Evolutionary conservation across 2,888 invertebrate species (phyloP).

Genomic region (Ochropleura leucogaster): DNA sequence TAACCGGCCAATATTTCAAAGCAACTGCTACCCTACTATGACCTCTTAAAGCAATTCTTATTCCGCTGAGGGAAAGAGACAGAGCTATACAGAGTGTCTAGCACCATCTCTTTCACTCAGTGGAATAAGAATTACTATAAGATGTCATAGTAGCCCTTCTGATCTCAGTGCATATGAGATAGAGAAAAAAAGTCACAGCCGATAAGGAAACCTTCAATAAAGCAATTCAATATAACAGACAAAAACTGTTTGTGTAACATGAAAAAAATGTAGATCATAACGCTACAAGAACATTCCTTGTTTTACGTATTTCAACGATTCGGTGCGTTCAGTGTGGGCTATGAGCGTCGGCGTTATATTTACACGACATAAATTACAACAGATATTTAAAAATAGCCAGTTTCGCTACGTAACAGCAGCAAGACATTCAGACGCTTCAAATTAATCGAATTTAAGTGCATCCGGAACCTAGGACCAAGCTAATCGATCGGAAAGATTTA

Average conservation of each 20-base stretch:
- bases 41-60: too few relatives aligned
- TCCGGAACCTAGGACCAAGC: slow-evolving; percentile 43
- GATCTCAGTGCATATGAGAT: not conserved
- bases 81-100: too few relatives aligned
- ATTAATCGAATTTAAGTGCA: slow-evolving; percentile 54
- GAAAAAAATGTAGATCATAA: slow-evolving; percentile 34
- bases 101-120: too few relatives aligned
- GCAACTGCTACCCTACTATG: too few relatives aligned
- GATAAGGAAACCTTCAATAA: not conserved
- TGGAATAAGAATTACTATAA: too few relatives aligned
- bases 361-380: slow-evolving; percentile 63
- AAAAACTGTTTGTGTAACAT: slow-evolving; percentile 10
- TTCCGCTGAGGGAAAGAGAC: too few relatives aligned
- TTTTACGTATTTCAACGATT: slow-evolving; percentile 48
- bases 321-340: slow-evolving; percentile 42
- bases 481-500: slow-evolving; percentile 38
- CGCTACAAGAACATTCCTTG: slow-evolving; percentile 45
- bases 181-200: not conserved
- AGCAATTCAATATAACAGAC: not conserved
- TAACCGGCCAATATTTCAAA: not conserved
- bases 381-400: slow-evolving; percentile 58
- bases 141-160: too few relatives aligned
- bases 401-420: slow-evolving; percentile 48
- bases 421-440: slow-evolving; percentile 39
- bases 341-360: slow-evolving; percentile 58